Evolutionary conservation across 2,797 vertebrate species (phyloP), one percentile per base, ranked within the genome.

Genomic region (Melanotaenia nigrans): DNA sequence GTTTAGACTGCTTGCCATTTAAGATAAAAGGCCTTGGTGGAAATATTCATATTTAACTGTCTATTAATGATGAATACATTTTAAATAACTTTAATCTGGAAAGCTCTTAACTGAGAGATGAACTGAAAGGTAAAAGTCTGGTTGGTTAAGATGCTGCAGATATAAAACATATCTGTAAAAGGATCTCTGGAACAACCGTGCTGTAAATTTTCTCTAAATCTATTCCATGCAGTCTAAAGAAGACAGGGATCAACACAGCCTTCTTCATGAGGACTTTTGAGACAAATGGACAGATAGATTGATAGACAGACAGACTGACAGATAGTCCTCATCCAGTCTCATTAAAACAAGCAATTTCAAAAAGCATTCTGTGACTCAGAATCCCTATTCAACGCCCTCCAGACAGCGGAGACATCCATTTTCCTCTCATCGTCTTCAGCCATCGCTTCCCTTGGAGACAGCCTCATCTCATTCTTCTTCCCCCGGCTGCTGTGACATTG

Each of bases 401-500:
- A 87, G 83, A 89, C 83, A 77, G 85, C 69, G 72, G 69, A 90
- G 77, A 89, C 89, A 89, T 89, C 85, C 78, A 86, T 93, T 91
- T 89, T 74, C 86, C 83, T 87, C 82, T 84, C 80, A 79, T 87
- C 82, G 68, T 86, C 86, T 87, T 75, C 83, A 85, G 78, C 78
- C 71, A 82, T 88, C 78, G 75, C 90, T 88, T 89, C 81, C 90
- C 89, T 89, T 71, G 58, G 84, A 89, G 86, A 92, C 87, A 66
- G 79, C 86, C 86, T 84, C 64, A 64, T 88, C 92, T 89, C 89
- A 86, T 92, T 91, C 88, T 87, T 89, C 90, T 87, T 78, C 60
- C 32, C 47, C 81, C 55, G 79, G 89, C 89, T 91, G 81, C 78
- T 73, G 85, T 87, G 91, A 94, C 92, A 92, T 93, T 92, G 92